Percentiles rank a stretch among this genome's conserved stretches.
Evolutionary conservation across 2,797 vertebrate species (phyloP).

Genomic region (Trichosurus vulpecula): DNA sequence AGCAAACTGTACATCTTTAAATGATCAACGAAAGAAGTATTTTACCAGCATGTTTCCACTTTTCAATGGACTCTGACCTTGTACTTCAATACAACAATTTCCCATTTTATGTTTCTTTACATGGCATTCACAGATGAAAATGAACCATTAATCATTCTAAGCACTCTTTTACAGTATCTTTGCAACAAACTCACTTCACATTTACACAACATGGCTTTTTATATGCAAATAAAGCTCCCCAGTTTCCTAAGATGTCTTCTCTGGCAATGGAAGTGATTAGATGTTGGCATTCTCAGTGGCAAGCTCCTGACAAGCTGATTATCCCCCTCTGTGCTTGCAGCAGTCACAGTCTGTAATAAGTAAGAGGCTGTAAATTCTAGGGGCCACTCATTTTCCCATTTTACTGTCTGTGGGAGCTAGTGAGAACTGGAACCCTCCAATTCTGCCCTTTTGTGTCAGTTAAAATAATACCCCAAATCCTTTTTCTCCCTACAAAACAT

Average conservation of each 20-base stretch:
- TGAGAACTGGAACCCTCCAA: constrained; percentile 76
- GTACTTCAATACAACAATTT: constrained; percentile 54
- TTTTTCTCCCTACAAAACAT: constrained; percentile 67
- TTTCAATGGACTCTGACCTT: constrained; percentile 66
- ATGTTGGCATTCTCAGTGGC: constrained; percentile 78
- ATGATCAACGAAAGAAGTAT: constrained; percentile 11
- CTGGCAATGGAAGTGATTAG: constrained; percentile 76
- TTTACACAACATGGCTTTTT: constrained; percentile 74
- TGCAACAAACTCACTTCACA: constrained; percentile 69
- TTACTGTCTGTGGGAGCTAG: constrained; percentile 77
- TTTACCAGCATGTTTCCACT: constrained; percentile 49
- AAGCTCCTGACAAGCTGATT: constrained; percentile 84
- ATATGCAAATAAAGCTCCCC: constrained; percentile 79
- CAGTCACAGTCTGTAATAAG: constrained; percentile 81
- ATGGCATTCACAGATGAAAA: constrained; percentile 62
- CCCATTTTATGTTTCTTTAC: constrained; percentile 63
- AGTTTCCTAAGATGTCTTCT: constrained; percentile 74
- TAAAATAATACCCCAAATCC: constrained; percentile 81
- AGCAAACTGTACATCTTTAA: constrained; percentile 22
- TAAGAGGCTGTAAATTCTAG: constrained; percentile 79
- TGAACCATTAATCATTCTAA: constrained; percentile 74
- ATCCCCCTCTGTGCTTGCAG: constrained; percentile 76
- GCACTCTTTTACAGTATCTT: constrained; percentile 68
- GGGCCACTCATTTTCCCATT: constrained; percentile 82
- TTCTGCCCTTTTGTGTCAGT: constrained; percentile 80